A percentile compares a stretch with the other conserved stretches of the same genome.
Evolutionary conservation across 2,113 vertebrate species (phyloP).

Genomic region (Passer domesticus): DNA sequence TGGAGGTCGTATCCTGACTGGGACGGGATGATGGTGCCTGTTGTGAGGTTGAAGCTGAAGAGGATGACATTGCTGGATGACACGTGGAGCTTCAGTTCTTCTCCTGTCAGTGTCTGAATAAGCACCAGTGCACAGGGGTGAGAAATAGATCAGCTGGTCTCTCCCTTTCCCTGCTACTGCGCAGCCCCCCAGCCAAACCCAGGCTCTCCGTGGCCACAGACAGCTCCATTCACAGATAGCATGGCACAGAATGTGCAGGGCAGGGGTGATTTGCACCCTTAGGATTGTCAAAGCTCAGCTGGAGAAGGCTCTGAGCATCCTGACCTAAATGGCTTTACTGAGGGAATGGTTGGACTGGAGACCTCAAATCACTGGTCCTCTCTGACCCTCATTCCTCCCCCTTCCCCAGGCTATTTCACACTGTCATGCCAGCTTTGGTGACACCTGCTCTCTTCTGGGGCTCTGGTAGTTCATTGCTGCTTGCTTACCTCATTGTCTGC

Average conservation of each 20-base stretch:
- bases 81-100: constrained; percentile 90
- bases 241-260: background rate
- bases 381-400: background rate
- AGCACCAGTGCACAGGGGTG: background rate
- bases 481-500: constrained; percentile 78
- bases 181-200: background rate
- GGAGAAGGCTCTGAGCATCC: background rate
- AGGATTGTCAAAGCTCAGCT: background rate
- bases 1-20: constrained; percentile 82
- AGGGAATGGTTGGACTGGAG: background rate
- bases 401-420: background rate
- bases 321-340: background rate
- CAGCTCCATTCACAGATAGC: background rate
- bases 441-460: background rate
- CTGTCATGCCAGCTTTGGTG: background rate
- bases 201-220: background rate
- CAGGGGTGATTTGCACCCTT: background rate
- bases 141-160: background rate
- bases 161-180: background rate
- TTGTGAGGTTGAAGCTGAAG: constrained; percentile 78
- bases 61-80: constrained; percentile 77
- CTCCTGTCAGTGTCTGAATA: constrained; percentile 82
- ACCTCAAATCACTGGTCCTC: background rate
- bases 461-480: background rate
- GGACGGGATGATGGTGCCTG: constrained; percentile 74